Base-by-base conservation (phyloP, 2,888 invertebrate species). In the Megalurothrips usitatus region DNA sequence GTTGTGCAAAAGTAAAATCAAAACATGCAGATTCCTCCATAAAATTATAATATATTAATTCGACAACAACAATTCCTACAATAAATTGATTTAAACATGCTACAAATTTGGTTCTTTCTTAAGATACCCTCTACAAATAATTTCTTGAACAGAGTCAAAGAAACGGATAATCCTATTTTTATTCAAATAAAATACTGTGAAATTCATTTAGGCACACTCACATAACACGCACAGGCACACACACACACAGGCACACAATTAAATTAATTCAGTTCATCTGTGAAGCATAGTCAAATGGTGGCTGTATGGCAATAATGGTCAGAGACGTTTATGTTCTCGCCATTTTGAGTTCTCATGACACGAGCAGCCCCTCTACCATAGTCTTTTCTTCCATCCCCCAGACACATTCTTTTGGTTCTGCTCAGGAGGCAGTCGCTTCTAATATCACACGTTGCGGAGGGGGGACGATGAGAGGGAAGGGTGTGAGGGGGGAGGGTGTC, bases 231-330 rank as follows among this genome's bases (percentile, higher is more conserved):
- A 14, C 58, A 58, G 6, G 14, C 52, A 52, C 19, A 52, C 58
- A 58, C 58, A 58, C 58, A 19, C 58, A 58, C 58, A 58, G 14
- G 19, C 68, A 23, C 68, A 75, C 68, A 75, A 26, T 75, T 75
- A 75, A 75, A 26, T 75, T 75, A 75, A 75, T 12, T 75, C 68
- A 75, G 68, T 75, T 75, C 68, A 23, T 75, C 68, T 75, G 68
- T 75, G 68, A 75, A 75, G 68, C 26, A 9, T 23, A 75, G 12
- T 26, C 9, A 75, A 75, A 26, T 43, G 34, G 34, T 43, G 34
- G 34, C 34, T 43, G 34, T 43, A 43, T 43, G 34, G 34, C 34
- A 43, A 6, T 43, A 43, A 43, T 43, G 34, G 34, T 43, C 34
- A 6, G 34, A 4, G 34, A 43, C 34, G 6, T 43, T 43, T 43